Evolutionary conservation across 30 jellyfish, hydroid and myxozoan genomes (phyloP), one percentile per base, ranked within the genome.

Genomic region (Hydractinia symbiolongicarpus): DNA sequence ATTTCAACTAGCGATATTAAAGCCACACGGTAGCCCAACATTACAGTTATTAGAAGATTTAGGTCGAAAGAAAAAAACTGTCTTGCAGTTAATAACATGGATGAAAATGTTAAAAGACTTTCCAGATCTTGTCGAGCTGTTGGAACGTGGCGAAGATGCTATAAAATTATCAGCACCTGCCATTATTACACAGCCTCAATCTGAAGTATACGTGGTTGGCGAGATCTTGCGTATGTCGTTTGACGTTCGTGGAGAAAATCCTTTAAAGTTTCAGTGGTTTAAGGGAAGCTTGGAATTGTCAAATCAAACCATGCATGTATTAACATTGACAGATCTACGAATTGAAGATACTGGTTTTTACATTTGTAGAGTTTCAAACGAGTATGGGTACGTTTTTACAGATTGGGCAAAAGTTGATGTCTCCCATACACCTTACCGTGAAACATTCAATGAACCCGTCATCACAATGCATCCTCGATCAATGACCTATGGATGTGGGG

Each of bases 1-100:
- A 51, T 78, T 90, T 79, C 94, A 87, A 16, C 78, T 90, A 86
- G 91, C 79, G 5, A 16, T 80, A 30, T 55, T 90, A n/a, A 77
- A 83, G 83, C 95, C 95, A 5, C 73, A 57, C 8, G 97, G 97
- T 15, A 90, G 97, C 71, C 97, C 97, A 56, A 90, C 95, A 1
- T 64, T 67, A 69, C 72, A 79, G 14, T 72, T 90, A 72, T 56
- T 90, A 8, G 66, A 60, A 40, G 96, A 90, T 69, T 84, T 90
- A 15, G 95, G 86, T 52, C 79, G 78, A 55, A 77, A 81, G 61
- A 81, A 88, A 16, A 79, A 66, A 69, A 86, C 91, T 0, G 77
- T 81, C 4, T 14, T 81, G 1, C 91, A 90, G 15, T 83, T 90
- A 67, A 11, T 81, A 5, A 57, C 69, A 0, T 90, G 90, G 88